These are phyloP conservation scores for Illadopsis cleaveri DNA, from an alignment of 2,113 vertebrate species.

Conservation along the genomic window DNA sequence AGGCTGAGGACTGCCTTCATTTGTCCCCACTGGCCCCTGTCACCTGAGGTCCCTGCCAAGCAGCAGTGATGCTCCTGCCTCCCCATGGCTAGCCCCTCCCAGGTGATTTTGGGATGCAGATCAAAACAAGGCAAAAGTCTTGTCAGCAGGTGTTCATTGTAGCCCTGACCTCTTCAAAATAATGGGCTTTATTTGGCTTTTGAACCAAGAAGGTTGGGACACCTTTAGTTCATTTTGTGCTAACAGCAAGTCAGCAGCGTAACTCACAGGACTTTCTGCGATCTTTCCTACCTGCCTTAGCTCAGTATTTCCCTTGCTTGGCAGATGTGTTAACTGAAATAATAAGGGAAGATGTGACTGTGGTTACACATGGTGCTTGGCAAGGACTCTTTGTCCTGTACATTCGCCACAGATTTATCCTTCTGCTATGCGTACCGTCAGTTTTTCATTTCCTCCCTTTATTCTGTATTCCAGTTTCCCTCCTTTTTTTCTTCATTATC, in stretches of 20 bases:
- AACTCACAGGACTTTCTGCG: neutral
- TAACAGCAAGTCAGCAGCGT: rapidly evolving
- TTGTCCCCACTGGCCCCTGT: neutral
- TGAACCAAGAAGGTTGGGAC: neutral
- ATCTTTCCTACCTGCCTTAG: neutral
- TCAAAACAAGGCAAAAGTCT: neutral
- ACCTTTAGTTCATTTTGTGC: neutral
- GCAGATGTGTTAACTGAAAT: neutral
- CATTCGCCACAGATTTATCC: slow-evolving; percentile 21
- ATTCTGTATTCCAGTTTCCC: neutral
- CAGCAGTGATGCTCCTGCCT: neutral
- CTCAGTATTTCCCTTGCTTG: neutral
- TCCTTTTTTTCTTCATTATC: neutral
- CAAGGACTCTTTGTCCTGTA: slow-evolving; percentile 51
- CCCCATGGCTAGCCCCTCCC: neutral
- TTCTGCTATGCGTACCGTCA: neutral
- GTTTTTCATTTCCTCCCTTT: slow-evolving; percentile 54
- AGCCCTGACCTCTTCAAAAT: neutral
- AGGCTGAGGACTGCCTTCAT: neutral
- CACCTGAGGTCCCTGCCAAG: neutral
- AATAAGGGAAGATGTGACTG: slow-evolving; percentile 44
- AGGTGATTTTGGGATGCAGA: neutral
- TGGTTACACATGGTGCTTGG: slow-evolving; percentile 40
- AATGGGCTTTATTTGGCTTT: neutral
- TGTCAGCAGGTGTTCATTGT: neutral